phyloP scores from a whole-genome alignment of 2,797 vertebrate genomes.

The Channa striata region DNA sequence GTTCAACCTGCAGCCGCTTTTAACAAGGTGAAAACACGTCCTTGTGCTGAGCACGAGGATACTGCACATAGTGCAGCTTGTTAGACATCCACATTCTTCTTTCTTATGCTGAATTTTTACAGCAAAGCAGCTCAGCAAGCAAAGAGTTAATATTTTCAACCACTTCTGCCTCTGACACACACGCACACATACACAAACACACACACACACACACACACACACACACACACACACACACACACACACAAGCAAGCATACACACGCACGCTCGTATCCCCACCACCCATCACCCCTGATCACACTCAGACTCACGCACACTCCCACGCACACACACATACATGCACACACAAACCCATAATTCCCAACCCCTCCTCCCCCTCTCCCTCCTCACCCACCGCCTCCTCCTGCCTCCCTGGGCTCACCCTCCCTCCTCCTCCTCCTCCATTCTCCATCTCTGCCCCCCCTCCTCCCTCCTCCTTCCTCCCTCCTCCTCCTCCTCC shows the following conservation, averaged over 20 bases:
- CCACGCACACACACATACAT: constrained; percentile 19
- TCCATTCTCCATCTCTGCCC: background rate
- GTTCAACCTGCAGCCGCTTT: constrained; percentile 24
- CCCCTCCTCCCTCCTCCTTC: background rate
- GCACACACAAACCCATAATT: constrained; percentile 75
- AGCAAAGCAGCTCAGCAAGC: constrained; percentile 60
- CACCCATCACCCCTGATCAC: constrained; percentile 74
- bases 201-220: constrained; percentile 18
- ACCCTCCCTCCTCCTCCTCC: constrained; percentile 28
- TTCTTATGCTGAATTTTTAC: constrained; percentile 66
- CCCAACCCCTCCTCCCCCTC: constrained; percentile 60
- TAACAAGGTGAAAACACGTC: constrained; percentile 27
- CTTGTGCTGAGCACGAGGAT: constrained; percentile 26
- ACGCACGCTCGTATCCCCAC: constrained; percentile 51
- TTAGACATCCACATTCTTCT: constrained; percentile 55
- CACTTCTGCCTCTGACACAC: constrained; percentile 78
- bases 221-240: constrained; percentile 4
- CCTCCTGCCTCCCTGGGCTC: constrained; percentile 23
- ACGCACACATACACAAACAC: constrained; percentile 43
- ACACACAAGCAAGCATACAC: constrained; percentile 6
- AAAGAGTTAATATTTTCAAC: constrained; percentile 84
- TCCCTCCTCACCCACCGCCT: constrained; percentile 5
- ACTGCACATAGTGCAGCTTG: constrained; percentile 49
- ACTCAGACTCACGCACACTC: constrained; percentile 55
- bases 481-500: constrained; percentile 8